Base-by-base conservation (phyloP, 2,888 invertebrate genomes). In the Rhamphomyia laevipes region DNA sequence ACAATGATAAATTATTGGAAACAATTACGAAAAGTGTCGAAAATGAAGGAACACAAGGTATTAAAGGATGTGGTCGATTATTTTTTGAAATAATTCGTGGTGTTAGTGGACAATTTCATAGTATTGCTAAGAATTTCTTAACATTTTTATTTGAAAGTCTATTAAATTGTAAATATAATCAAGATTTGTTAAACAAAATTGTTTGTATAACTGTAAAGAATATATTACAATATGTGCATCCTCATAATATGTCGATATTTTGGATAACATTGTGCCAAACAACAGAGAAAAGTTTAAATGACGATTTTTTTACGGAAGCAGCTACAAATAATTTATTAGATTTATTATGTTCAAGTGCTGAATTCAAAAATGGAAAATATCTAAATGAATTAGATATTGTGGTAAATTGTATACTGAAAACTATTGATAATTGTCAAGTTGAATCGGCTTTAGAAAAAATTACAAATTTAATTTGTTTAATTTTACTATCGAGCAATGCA, bases 61-160 rank as follows among this genome's bases (percentile, higher is more conserved):
- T 82, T 15, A 68, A 76, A 46, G 95, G 95, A 6, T 86, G 90
- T 67, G 91, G 92, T 1, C 81, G 84, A 57, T 74, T 96, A 18
- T 73, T 96, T 49, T 95, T 90, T 72, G 91, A 95, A 74, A 85
- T 91, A 49, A 68, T 93, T 41, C 81, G 82, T 62, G 94, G 94
- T 30, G 82, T 90, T 0, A 74, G 80, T 51, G 83, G 84, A 1
- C 84, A 88, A 60, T 87, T 95, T 63, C 93, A 96, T 65, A 91
- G 86, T 55, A 84, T 84, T 59, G 80, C 86, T 1, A 82, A 82
- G 46, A 74, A 77, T 48, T 80, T 89, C 58, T 65, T 93, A 4
- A 77, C 78, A 33, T 65, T 86, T 43, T 72, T 86, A 13, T 72
- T 92, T 4, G 74, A 80, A 51, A 74, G 78, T 35, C 64, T 88